phyloP scores from a whole-genome alignment of 2,888 invertebrate genomes.

The Empis stercorea region DNA sequence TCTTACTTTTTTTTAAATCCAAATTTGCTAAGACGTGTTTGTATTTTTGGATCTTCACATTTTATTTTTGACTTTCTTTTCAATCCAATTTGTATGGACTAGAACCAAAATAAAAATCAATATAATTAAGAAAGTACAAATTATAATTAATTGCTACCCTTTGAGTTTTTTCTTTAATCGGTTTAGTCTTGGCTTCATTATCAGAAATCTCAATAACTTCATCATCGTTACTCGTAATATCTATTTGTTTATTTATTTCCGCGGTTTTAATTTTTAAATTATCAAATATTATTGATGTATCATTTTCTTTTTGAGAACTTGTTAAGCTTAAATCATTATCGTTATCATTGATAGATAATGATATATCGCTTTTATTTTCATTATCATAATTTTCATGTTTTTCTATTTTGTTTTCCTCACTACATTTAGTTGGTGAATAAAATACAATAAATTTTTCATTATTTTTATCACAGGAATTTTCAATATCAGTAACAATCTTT shows the following conservation, averaged over 20 bases:
- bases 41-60: conserved; percentile 28
- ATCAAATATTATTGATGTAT: background rate
- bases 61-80: conserved; percentile 3
- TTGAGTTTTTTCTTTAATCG: conserved; percentile 28
- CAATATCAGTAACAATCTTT: background rate
- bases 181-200: conserved; percentile 18
- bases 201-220: conserved; percentile 3
- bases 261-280: background rate
- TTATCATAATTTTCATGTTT: too few relatives aligned
- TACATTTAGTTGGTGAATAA: background rate
- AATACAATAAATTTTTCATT: background rate
- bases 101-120: too few relatives aligned
- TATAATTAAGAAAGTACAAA: too few relatives aligned
- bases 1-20: conserved; percentile 48
- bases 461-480: background rate
- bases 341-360: too few relatives aligned
- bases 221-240: background rate
- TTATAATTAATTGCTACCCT: background rate
- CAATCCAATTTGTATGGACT: conserved; percentile 6
- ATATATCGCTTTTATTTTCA: too few relatives aligned
- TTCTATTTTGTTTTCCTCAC: background rate
- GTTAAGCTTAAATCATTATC: background rate
- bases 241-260: background rate
- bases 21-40: conserved; percentile 50
- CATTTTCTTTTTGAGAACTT: background rate